Percentiles rank a stretch among this genome's conserved stretches.
Conservation (phyloP, 35 echinoderm and acorn worm genomes). For the Amphiura filiformis region DNA sequence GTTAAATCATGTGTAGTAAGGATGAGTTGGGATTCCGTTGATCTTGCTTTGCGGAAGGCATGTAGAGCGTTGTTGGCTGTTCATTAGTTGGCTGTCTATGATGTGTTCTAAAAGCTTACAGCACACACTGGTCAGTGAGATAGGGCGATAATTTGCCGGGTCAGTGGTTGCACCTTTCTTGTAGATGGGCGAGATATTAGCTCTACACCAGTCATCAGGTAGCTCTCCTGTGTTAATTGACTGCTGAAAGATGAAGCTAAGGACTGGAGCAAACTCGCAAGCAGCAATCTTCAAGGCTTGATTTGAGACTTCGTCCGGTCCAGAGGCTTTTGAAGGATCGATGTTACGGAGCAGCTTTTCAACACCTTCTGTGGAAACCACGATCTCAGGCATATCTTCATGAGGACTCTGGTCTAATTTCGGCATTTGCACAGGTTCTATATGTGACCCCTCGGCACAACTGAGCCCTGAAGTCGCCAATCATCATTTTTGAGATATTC, state of each 20-base stretch:
- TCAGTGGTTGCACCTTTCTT: conserved; percentile 46
- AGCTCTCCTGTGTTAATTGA: conserved; percentile 4
- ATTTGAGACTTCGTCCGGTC: conserved; percentile 18
- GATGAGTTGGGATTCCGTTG: conserved; percentile 34
- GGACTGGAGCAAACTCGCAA: conserved; percentile 27
- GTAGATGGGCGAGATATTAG: conserved; percentile 38
- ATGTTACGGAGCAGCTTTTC: conserved; percentile 40
- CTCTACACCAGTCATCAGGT: conserved; percentile 32
- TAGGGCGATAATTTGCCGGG: conserved; percentile 41
- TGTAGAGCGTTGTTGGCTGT: conserved; percentile 3
- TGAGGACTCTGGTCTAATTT: background rate
- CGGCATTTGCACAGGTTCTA: background rate
- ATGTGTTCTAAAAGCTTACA: conserved; percentile 45
- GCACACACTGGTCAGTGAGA: conserved; percentile 19
- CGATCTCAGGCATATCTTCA: background rate
- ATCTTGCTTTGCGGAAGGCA: conserved; percentile 23
- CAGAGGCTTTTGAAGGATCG: conserved; percentile 26
- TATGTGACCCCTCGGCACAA: background rate
- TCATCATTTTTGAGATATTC: too few relatives aligned
- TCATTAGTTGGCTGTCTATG: conserved; percentile 18
- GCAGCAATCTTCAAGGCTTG: background rate
- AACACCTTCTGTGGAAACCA: background rate
- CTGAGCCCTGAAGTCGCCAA: too few relatives aligned
- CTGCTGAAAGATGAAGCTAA: conserved; percentile 20
- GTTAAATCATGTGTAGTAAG: conserved; percentile 22